These are phyloP conservation scores for Zeugodacus cucurbitae DNA, from an alignment of 1,140 invertebrate species.

Conservation along the genomic window DNA sequence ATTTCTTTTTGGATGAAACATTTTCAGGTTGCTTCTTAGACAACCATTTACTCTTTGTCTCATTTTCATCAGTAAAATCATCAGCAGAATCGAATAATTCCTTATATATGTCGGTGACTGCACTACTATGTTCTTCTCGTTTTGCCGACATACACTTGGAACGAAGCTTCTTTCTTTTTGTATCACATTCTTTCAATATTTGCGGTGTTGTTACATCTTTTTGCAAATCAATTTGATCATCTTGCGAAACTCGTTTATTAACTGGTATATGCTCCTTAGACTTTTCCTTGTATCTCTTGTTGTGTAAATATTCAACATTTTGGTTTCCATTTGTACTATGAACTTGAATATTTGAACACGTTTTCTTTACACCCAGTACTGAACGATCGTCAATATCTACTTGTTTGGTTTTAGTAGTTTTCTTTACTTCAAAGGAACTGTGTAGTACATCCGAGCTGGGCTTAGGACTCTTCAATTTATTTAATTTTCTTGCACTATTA, in stretches of 20 bases:
- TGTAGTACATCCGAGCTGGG: neutral
- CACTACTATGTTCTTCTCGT: neutral
- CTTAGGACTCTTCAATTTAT: neutral
- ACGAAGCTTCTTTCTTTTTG: neutral
- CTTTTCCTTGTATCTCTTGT: neutral
- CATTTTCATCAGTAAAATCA: neutral
- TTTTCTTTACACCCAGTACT: no score
- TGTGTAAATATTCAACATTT: no score
- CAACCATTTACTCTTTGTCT: constrained; percentile 27
- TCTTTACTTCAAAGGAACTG: no score
- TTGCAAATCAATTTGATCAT: neutral
- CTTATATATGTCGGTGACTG: neutral
- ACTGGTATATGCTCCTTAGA: neutral
- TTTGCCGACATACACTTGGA: neutral
- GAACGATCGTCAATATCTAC: no score
- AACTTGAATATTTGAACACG: no score
- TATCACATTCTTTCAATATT: neutral
- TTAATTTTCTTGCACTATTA: neutral
- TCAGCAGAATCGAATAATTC: neutral
- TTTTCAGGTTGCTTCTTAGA: neutral
- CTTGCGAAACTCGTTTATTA: neutral
- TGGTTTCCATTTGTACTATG: no score
- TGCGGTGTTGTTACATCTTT: neutral
- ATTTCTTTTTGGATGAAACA: neutral
- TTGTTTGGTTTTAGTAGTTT: no score